A percentile compares a stretch with the other conserved stretches of the same genome.
Conservation (phyloP, 1,140 invertebrate species). For the Oscheius sp. region DNA sequence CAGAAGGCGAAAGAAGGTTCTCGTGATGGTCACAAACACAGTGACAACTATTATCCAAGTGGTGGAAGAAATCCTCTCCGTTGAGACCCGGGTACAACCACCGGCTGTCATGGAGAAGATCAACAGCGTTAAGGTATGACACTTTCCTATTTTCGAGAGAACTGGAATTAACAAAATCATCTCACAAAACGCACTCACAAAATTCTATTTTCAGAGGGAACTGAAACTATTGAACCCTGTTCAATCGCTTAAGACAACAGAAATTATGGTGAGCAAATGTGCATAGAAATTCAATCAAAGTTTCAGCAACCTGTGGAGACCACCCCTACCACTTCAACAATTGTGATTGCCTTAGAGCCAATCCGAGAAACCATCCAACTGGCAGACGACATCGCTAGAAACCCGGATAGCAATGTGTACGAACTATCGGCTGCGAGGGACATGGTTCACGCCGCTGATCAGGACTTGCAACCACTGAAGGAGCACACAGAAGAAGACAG, state of each 20-base stretch:
- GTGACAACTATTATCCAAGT: constrained; percentile 42
- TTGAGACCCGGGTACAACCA: background rate
- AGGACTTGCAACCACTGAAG: background rate
- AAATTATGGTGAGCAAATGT: no score
- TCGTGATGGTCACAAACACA: constrained; percentile 38
- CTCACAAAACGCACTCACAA: background rate
- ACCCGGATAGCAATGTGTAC: background rate
- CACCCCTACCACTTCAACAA: background rate
- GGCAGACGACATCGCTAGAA: background rate
- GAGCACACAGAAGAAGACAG: background rate
- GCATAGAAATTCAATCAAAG: no score
- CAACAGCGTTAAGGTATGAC: constrained; percentile 13
- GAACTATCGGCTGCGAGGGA: background rate
- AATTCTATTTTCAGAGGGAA: constrained; percentile 9
- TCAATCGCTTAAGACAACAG: constrained; percentile 13
- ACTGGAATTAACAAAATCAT: background rate
- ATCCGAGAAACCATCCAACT: background rate
- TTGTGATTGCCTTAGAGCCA: background rate
- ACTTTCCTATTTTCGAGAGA: background rate
- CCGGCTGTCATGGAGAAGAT: constrained; percentile 24
- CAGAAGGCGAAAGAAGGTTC: constrained; percentile 29
- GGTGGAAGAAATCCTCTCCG: constrained; percentile 29
- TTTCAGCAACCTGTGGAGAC: background rate
- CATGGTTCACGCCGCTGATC: background rate
- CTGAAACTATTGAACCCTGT: background rate